phyloP scores from a whole-genome alignment of 2,888 invertebrate species.

The Heliconius aoede region DNA sequence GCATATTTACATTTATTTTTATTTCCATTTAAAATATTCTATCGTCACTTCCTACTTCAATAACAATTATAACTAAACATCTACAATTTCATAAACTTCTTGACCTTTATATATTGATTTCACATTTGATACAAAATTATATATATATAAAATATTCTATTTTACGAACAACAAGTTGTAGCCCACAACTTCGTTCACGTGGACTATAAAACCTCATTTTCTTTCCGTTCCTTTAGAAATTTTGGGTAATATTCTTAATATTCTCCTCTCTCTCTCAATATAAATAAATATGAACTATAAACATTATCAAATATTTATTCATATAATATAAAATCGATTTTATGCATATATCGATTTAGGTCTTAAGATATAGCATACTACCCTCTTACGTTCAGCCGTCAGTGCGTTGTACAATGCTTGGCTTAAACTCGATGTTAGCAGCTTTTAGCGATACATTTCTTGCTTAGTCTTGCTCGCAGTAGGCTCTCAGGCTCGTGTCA shows the following conservation, averaged over 20 bases:
- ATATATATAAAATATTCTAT: background rate
- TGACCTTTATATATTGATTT: background rate
- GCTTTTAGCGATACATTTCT: conserved; percentile 32
- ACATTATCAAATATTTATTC: no score
- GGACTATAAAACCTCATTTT: background rate
- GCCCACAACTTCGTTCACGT: background rate
- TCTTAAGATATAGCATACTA: background rate
- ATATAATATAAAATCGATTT: background rate
- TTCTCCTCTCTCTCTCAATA: no score
- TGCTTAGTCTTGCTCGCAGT: conserved; percentile 14
- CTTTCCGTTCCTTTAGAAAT: no score
- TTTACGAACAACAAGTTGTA: background rate
- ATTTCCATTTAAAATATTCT: background rate
- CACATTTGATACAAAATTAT: background rate
- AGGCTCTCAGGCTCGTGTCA: conserved; percentile 29
- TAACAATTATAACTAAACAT: background rate
- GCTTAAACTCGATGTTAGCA: conserved; percentile 16
- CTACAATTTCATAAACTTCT: background rate
- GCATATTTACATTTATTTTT: background rate
- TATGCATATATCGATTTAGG: background rate
- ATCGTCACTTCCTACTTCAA: background rate
- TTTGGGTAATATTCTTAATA: no score
- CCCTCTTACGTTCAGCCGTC: background rate
- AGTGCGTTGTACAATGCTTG: conserved; percentile 13
- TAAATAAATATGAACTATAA: no score